phyloP scores from a whole-genome alignment of 2,888 invertebrate genomes.

The Ophioninae sp. region DNA sequence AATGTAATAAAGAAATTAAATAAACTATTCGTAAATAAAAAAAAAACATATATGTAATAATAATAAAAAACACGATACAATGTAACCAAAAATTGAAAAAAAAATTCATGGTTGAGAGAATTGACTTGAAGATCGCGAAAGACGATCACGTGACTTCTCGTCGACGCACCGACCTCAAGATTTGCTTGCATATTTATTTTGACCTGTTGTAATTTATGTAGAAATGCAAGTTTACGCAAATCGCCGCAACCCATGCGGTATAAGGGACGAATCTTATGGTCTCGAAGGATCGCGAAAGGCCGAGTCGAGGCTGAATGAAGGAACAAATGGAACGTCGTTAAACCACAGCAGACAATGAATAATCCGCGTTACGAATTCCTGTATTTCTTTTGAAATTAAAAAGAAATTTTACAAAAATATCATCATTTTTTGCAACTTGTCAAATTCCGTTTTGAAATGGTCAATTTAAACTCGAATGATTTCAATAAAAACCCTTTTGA shows the following conservation, averaged over 20 bases:
- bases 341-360: background rate
- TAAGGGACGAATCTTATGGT: slow-evolving; percentile 8
- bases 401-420: background rate
- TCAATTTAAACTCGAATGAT: too few species aligned
- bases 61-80: background rate
- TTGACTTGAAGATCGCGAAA: background rate
- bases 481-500: background rate
- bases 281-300: background rate
- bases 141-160: too few species aligned
- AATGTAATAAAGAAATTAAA: too few species aligned
- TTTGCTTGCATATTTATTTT: slow-evolving; percentile 9
- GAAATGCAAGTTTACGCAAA: slow-evolving; percentile 9
- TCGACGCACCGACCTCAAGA: background rate
- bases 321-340: background rate
- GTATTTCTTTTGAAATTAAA: background rate
- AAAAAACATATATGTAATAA: too few species aligned
- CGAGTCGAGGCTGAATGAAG: background rate
- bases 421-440: background rate
- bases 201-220: slow-evolving; percentile 5
- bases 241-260: background rate
- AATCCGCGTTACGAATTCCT: background rate
- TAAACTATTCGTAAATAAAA: too few species aligned
- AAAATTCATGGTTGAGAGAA: background rate
- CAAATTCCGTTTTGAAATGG: too few species aligned
- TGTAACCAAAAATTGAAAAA: background rate